Conservation (phyloP, 2,797 vertebrate genomes). For the Siniperca scherzeri region DNA sequence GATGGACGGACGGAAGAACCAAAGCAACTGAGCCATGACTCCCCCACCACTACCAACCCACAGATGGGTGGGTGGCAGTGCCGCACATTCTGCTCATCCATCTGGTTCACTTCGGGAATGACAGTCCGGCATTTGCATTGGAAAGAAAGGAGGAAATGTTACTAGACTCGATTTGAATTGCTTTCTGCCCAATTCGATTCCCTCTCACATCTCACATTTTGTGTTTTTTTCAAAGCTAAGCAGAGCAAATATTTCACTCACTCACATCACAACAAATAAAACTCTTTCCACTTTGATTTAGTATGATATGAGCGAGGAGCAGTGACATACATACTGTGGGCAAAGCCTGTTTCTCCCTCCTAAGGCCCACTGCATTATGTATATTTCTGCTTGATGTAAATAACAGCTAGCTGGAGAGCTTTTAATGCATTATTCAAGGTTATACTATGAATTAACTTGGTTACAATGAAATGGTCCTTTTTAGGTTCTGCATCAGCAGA, state of each 20-base stretch:
- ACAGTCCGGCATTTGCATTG: slow-evolving; percentile 79
- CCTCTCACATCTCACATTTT: slow-evolving; percentile 71
- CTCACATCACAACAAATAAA: slow-evolving; percentile 68
- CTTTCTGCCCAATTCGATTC: slow-evolving; percentile 61
- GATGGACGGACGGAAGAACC: slow-evolving; percentile 58
- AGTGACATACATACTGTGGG: slow-evolving; percentile 46
- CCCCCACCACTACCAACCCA: slow-evolving; percentile 37
- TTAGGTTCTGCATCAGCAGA: slow-evolving; percentile 50
- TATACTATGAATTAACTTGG: slow-evolving; percentile 58
- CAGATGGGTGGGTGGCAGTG: slow-evolving; percentile 55
- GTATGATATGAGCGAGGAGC: slow-evolving; percentile 41
- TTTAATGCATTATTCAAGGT: slow-evolving; percentile 79
- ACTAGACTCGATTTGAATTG: slow-evolving; percentile 57
- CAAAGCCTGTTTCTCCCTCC: slow-evolving; percentile 33
- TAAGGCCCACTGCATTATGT: slow-evolving; percentile 67
- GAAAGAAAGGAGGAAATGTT: slow-evolving; percentile 55
- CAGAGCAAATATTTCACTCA: slow-evolving; percentile 62
- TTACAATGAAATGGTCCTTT: slow-evolving; percentile 63
- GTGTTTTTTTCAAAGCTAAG: slow-evolving; percentile 38
- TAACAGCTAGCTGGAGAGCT: slow-evolving; percentile 59
- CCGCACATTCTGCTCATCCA: slow-evolving; percentile 78
- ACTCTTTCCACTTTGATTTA: slow-evolving; percentile 56
- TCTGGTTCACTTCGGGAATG: slow-evolving; percentile 78
- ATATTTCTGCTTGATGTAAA: slow-evolving; percentile 75
- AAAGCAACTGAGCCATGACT: slow-evolving; percentile 62